Percentiles rank a stretch among this genome's conserved stretches.
Evolutionary conservation across 2,113 vertebrate genomes (phyloP).

Genomic region (Pteruthius melanotis): DNA sequence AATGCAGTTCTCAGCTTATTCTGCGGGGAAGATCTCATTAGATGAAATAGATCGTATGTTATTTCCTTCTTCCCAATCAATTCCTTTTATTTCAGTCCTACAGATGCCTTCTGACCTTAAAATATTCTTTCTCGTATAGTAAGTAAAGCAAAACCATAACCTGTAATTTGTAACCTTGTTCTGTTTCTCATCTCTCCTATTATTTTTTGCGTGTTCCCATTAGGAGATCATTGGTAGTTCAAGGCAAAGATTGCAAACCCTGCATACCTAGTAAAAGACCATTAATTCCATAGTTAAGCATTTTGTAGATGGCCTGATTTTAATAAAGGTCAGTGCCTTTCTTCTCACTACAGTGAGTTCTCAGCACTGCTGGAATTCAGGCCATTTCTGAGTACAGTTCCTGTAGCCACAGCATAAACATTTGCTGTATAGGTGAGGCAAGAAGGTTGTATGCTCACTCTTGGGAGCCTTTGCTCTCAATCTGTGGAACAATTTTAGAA

Average conservation of each 20-base stretch:
- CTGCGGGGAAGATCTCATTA: not conserved
- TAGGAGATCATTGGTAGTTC: constrained; percentile 23
- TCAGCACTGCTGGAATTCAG: not conserved
- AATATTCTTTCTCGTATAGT: not conserved
- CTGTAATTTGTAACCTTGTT: constrained; percentile 30
- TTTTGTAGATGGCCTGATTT: constrained; percentile 26
- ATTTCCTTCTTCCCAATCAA: constrained; percentile 41
- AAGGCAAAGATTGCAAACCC: not conserved
- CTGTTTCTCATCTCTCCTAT: not conserved
- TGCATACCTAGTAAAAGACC: not conserved
- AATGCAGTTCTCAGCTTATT: constrained; percentile 25
- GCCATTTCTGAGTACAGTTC: not conserved
- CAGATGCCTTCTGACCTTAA: constrained; percentile 42
- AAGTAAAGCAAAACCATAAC: constrained; percentile 36
- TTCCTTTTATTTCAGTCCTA: constrained; percentile 45
- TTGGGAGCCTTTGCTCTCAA: not conserved
- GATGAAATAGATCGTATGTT: constrained; percentile 4
- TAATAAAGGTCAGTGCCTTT: constrained; percentile 18
- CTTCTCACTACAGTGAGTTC: not conserved
- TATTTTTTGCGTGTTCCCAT: not conserved
- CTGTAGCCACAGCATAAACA: not conserved
- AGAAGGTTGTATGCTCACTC: not conserved
- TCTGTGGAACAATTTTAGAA: not conserved
- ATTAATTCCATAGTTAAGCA: constrained; percentile 11
- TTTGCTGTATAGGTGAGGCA: not conserved